Base-by-base conservation (phyloP, 2,888 invertebrate species). In the Acrobasis suavella region DNA sequence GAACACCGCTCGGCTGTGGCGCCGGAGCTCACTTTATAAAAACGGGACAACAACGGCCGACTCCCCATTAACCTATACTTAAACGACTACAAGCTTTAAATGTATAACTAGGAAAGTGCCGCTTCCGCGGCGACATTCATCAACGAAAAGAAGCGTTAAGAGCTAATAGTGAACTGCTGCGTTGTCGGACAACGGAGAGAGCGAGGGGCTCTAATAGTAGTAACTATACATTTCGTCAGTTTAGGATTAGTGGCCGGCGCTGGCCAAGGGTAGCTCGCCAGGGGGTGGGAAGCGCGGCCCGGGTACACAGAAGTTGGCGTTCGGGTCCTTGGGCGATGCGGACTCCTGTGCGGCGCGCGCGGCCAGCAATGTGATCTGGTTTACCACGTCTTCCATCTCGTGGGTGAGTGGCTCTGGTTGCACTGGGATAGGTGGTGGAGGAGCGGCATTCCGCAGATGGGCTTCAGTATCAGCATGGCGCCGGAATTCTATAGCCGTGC, bases 301-400 rank as follows among this genome's bases (percentile, higher is more conserved):
- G 52, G 94, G 93, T 71, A 86, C 93, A 81, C 94, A 94, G 83
- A 94, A 94, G 88, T 89, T 92, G 70, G 93, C 93, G 85, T 93
- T 93, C 62, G 94, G 91, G 76, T 95, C 95, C 72, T 91, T 90
- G 51, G 91, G 82, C 52, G 86, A 65, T 51, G 85, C 86, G 70
- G 94, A 83, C 68, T 95, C 95, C 75, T 95, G 95, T 56, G 95
- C 95, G n/a, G 96, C 96, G 72, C 95, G 93, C 17, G 96, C 96
- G 64, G 96, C 96, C 79, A 96, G 87, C 72, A 96, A 89, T 67
- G 96, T 96, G 77, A 96, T 96, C 90, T 96, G 96, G 85, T 96
- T 96, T 67, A 96, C 96, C 69, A 96, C 96, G 86, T 96, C 96
- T 85, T 96, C 96, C 96, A 96, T 96, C 85, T 96, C 96, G 87